Conservation (phyloP, 2,888 invertebrate species). For the Lepidocyrtinus sp. region DNA sequence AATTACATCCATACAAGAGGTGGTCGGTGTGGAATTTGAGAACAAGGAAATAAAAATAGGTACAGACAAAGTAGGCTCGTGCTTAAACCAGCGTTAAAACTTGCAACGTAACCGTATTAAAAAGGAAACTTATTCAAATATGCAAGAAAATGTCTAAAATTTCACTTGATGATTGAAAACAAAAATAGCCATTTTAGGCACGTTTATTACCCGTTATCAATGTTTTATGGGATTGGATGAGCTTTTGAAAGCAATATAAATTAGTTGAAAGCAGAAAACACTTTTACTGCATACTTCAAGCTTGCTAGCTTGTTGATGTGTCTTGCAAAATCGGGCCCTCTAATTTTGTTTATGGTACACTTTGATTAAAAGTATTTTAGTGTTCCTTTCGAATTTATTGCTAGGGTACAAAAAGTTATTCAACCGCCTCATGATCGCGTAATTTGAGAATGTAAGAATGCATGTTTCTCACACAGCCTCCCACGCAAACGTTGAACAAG, state of each 20-base stretch:
- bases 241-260: background rate
- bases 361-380: background rate
- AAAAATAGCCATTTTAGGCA: background rate
- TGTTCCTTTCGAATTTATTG: background rate
- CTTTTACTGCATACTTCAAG: background rate
- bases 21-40: background rate
- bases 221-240: background rate
- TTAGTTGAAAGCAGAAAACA: background rate
- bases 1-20: too few species aligned
- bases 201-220: background rate
- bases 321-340: background rate
- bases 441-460: background rate
- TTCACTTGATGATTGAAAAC: background rate
- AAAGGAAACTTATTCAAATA: background rate
- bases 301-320: background rate
- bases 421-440: background rate
- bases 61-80: background rate
- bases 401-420: too few species aligned
- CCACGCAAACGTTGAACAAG: background rate
- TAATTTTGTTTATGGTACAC: background rate
- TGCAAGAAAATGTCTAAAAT: background rate
- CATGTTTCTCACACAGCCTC: background rate
- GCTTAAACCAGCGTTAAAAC: background rate
- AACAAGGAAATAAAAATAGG: background rate
- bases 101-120: background rate